Conservation (phyloP, 2,888 invertebrate genomes). For the Troides aeacus region DNA sequence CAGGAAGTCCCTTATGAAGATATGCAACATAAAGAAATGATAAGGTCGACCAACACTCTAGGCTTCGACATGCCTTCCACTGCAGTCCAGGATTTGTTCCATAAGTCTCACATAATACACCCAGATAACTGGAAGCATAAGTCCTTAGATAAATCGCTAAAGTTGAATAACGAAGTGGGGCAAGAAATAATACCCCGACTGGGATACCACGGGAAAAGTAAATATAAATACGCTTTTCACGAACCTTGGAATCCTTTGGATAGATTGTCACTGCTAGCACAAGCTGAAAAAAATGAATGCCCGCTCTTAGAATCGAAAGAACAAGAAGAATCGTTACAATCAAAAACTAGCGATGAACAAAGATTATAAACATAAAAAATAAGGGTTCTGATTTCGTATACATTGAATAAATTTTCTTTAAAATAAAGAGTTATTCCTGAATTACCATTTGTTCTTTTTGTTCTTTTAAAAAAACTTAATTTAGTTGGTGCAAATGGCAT, state of each 20-base stretch:
- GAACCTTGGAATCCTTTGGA: constrained; percentile 72
- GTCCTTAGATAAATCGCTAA: constrained; percentile 40
- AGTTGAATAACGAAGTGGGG: constrained; percentile 32
- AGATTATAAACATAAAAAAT: constrained; percentile 24
- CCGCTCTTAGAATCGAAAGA: constrained; percentile 17
- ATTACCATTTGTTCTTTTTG: background rate
- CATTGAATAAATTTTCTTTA: background rate
- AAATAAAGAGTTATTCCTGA: background rate
- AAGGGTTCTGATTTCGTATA: constrained; percentile 57
- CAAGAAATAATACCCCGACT: constrained; percentile 51
- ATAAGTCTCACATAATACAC: constrained; percentile 57
- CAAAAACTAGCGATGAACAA: constrained; percentile 38
- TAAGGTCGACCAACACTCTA: constrained; percentile 38
- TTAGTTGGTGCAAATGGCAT: no score
- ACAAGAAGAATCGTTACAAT: constrained; percentile 31
- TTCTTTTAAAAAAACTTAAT: background rate
- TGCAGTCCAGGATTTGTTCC: constrained; percentile 52
- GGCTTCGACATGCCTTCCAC: constrained; percentile 35
- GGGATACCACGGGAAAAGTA: constrained; percentile 65
- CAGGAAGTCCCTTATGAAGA: constrained; percentile 59
- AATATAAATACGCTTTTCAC: constrained; percentile 70
- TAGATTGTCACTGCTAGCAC: constrained; percentile 54
- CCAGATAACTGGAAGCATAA: constrained; percentile 64
- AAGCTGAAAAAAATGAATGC: constrained; percentile 54
- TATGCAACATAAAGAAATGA: constrained; percentile 40